Evolutionary conservation across 2,888 invertebrate species (phyloP).

Genomic region (Zhuqinia jingwanae): DNA sequence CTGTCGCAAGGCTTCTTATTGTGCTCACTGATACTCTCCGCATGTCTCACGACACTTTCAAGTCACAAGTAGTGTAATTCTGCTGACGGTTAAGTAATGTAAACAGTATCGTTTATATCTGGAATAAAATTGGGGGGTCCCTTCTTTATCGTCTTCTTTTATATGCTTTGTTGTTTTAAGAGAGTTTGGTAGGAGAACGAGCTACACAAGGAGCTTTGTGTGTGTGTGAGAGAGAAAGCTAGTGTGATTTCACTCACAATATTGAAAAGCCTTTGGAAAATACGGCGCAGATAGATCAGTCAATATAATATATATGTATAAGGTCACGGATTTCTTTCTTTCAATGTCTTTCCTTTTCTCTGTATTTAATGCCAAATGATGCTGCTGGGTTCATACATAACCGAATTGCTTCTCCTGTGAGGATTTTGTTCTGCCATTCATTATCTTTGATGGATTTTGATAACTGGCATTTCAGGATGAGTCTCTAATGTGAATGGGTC

Average conservation of each 20-base stretch:
- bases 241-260: too few species aligned
- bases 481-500: neutral
- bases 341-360: neutral
- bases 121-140: too few species aligned
- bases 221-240: too few species aligned
- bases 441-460: slow-evolving; percentile 42
- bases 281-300: neutral
- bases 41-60: slow-evolving; percentile 11
- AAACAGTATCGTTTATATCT: neutral
- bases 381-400: neutral
- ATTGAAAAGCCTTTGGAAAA: neutral
- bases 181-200: too few species aligned
- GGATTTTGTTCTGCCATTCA: slow-evolving; percentile 22
- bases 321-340: slow-evolving; percentile 1
- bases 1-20: slow-evolving; percentile 33
- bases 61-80: neutral
- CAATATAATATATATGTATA: neutral
- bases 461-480: slow-evolving; percentile 17
- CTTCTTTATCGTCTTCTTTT: too few species aligned
- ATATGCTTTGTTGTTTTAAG: too few species aligned
- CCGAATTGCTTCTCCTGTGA: slow-evolving; percentile 1
- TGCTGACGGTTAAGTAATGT: neutral
- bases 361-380: neutral
- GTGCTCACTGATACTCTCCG: neutral
- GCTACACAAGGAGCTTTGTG: neutral